A percentile compares a stretch with the other conserved stretches of the same genome.
Evolutionary conservation across 2,888 invertebrate species (phyloP).

Genomic region (Atherix ibis): DNA sequence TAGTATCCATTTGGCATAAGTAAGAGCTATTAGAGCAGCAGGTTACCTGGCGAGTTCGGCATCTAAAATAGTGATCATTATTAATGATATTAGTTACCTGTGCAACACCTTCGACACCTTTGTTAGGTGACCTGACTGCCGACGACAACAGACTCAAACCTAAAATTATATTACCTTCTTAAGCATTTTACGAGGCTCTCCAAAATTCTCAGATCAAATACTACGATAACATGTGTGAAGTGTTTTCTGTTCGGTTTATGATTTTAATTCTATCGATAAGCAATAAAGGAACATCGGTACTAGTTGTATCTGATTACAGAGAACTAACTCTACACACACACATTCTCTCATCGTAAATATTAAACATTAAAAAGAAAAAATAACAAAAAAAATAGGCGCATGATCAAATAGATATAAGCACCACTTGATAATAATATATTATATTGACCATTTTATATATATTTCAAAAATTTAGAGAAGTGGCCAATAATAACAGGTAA

Average conservation of each 20-base stretch:
- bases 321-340: no score
- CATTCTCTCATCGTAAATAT: no score
- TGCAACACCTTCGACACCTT: conserved; percentile 7
- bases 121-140: conserved; percentile 1
- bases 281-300: no score
- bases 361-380: conserved; percentile 7
- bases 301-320: no score
- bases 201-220: no score
- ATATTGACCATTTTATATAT: neutral
- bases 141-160: conserved; percentile 1
- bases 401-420: neutral
- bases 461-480: conserved; percentile 6
- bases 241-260: conserved; percentile 11
- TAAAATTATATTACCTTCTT: no score
- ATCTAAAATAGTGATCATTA: conserved; percentile 10
- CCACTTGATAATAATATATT: neutral
- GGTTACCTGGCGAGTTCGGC: no score
- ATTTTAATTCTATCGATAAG: no score
- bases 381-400: conserved; percentile 7
- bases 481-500: conserved; percentile 6
- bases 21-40: no score
- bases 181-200: no score
- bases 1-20: no score
- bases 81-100: conserved; percentile 11
- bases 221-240: conserved; percentile 12